Evolutionary conservation across 2,888 invertebrate species (phyloP).

Genomic region (Caenorhabditis sp.): DNA sequence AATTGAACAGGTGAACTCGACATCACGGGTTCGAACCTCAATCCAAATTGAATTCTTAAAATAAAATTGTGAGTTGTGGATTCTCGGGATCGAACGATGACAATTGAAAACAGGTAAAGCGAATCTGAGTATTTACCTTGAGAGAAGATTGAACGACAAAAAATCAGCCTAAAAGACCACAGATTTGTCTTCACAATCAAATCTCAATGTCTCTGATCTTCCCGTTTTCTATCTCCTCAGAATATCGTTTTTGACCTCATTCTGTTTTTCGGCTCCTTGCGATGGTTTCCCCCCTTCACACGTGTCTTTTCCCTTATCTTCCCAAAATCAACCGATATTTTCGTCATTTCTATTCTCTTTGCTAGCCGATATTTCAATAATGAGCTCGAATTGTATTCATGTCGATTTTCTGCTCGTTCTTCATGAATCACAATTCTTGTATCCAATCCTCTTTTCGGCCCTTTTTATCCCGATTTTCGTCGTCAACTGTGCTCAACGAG

Average conservation of each 20-base stretch:
- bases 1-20: too few relatives aligned
- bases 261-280: too few relatives aligned
- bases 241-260: too few relatives aligned
- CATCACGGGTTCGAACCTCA: too few relatives aligned
- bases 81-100: not conserved
- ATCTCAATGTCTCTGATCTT: too few relatives aligned
- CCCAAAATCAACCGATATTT: not conserved
- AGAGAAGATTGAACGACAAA: too few relatives aligned
- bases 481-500: slow-evolving; percentile 14
- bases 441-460: slow-evolving; percentile 6
- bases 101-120: slow-evolving; percentile 2
- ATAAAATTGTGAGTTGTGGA: not conserved
- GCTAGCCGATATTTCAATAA: slow-evolving; percentile 9
- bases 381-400: slow-evolving; percentile 42
- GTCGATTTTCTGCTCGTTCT: slow-evolving; percentile 36
- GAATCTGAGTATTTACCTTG: too few relatives aligned
- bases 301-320: not conserved
- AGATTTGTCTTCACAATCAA: too few relatives aligned
- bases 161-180: too few relatives aligned
- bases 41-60: not conserved
- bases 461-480: slow-evolving; percentile 10
- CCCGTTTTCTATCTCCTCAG: too few relatives aligned
- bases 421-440: slow-evolving; percentile 29
- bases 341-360: slow-evolving; percentile 19
- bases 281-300: not conserved